Evolutionary conservation across 2,888 invertebrate genomes (phyloP), one percentile per base, ranked within the genome.

Genomic region (Incurvaria masculella): DNA sequence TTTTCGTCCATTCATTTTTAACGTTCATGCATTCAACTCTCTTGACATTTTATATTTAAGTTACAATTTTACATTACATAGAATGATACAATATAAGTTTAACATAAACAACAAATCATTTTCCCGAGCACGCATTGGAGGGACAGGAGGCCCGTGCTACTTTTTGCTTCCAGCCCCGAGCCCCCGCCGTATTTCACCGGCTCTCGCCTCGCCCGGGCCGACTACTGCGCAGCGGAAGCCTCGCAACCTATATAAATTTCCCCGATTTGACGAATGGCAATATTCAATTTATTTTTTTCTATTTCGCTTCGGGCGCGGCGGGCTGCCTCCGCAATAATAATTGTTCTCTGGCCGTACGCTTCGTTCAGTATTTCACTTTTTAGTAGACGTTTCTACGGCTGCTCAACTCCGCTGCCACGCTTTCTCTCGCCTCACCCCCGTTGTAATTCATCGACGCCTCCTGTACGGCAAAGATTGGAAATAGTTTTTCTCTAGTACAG

Each of bases 171-270:
- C n/a, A n/a, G n/a, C n/a, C n/a, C n/a, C n/a, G n/a, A n/a, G n/a
- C n/a, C n/a, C n/a, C n/a, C n/a, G n/a, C n/a, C n/a, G n/a, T n/a
- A 46, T 45, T 47, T 51, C 45, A 38, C 49, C 21, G 27, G 44
- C 49, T 45, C 45, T 23, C 5, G 50, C 46, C 48, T 49, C 49
- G 50, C 46, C 44, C 39, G 50, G 42, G 51, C 50, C 50, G 52
- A 50, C 49, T 44, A 50, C 51, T 53, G 51, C 51, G 51, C 53
- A 50, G 40, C 49, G 43, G 46, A 42, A 45, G 44, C 44, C 26
- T 20, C 27, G 45, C 40, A 52, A 44, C 23, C 48, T 51, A 49
- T 49, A 52, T 50, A 51, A 44, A 48, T 53, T 50, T 50, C 47
- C 45, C 17, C 47, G 46, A 49, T 44, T 49, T 49, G 49, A 51